Percentiles rank a stretch among this genome's conserved stretches.
phyloP scores from a whole-genome alignment of 1,140 invertebrate species.

The Drosophila malerkotliana region DNA sequence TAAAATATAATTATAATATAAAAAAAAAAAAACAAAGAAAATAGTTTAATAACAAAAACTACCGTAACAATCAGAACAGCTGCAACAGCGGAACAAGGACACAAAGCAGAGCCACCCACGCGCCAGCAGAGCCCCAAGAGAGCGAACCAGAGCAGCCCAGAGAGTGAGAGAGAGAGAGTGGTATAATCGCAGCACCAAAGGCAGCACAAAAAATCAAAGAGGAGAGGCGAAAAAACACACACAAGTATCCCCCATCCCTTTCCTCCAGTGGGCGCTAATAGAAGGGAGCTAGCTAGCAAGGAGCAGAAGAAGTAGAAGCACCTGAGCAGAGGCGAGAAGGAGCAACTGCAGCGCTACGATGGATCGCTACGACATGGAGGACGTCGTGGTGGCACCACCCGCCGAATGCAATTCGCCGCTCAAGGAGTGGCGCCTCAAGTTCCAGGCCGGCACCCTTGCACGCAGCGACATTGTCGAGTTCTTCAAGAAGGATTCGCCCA shows the following conservation, averaged over 20 bases:
- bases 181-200: slow-evolving; percentile 1
- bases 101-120: slow-evolving; percentile 27
- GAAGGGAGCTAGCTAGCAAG: slow-evolving; percentile 7
- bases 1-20: background rate
- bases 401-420: slow-evolving; percentile 63
- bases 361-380: slow-evolving; percentile 81
- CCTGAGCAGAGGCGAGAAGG: background rate
- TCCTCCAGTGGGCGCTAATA: background rate
- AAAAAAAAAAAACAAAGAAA: background rate
- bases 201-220: slow-evolving; percentile 1
- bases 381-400: slow-evolving; percentile 74
- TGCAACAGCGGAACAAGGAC: slow-evolving; percentile 28
- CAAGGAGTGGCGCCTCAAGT: slow-evolving; percentile 81
- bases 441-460: slow-evolving; percentile 64
- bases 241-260: background rate
- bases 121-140: slow-evolving; percentile 10
- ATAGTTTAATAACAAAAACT: slow-evolving; percentile 5
- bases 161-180: background rate
- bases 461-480: slow-evolving; percentile 70
- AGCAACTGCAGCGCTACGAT: slow-evolving; percentile 23
- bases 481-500: slow-evolving; percentile 70
- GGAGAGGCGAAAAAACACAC: background rate
- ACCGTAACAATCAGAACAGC: slow-evolving; percentile 10
- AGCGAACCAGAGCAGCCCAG: background rate
- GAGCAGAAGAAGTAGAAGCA: background rate